Evolutionary conservation across 30 jellyfish, hydroid and myxozoan genomes (phyloP).

Genomic region (Hydra vulgaris): DNA sequence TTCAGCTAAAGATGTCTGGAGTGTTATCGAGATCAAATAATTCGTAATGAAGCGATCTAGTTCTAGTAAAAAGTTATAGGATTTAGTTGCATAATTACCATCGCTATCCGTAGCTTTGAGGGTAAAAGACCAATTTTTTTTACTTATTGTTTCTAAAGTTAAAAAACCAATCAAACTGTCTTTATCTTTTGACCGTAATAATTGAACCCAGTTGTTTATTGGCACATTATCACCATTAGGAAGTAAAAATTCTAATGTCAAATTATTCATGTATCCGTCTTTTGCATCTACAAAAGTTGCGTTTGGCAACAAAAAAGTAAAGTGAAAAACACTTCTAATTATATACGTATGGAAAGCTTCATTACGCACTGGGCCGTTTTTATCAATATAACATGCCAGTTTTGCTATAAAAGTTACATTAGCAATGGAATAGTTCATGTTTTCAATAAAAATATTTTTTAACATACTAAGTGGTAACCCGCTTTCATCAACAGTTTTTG

Average conservation of each 20-base stretch:
- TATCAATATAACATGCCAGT: not conserved
- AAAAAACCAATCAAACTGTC: conserved; percentile 5
- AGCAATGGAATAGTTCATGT: not conserved
- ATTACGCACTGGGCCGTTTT: conserved; percentile 14
- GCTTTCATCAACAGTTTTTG: conserved; percentile 1
- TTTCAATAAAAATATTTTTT: not conserved
- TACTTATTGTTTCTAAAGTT: not conserved
- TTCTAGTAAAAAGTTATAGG: conserved; percentile 1
- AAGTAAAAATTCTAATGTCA: conserved; percentile 19
- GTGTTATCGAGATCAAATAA: not conserved
- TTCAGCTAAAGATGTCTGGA: not conserved
- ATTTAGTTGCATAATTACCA: conserved; percentile 17
- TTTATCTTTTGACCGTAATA: not conserved
- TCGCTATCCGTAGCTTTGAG: conserved; percentile 57
- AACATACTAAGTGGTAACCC: not conserved
- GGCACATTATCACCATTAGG: conserved; percentile 36
- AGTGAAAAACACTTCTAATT: not conserved
- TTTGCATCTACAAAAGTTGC: conserved; percentile 52
- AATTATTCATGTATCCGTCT: conserved; percentile 42
- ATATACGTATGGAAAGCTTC: not conserved
- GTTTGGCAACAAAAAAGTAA: conserved; percentile 8
- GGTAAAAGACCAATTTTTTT: conserved; percentile 29
- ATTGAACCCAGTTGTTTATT: conserved; percentile 41
- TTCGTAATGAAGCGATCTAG: not conserved
- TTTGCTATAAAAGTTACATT: not conserved